phyloP scores from a whole-genome alignment of 92 coral and sea anemone genomes.

The Actinostola sp. region DNA sequence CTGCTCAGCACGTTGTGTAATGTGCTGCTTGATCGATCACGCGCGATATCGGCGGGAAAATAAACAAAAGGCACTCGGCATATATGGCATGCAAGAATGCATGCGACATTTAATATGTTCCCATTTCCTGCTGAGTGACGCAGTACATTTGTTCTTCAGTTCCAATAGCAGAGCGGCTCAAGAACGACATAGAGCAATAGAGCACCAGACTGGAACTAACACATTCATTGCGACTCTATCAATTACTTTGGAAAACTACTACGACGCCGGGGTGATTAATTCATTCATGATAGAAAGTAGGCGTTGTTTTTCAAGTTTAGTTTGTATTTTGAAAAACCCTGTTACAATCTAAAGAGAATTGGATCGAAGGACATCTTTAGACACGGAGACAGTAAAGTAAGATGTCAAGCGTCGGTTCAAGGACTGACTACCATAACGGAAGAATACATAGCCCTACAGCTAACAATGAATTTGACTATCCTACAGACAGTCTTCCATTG shows the following conservation, averaged over 20 bases:
- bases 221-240: neutral
- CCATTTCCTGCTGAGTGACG: conserved; percentile 39
- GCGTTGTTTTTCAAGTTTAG: conserved; percentile 4
- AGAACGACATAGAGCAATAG: neutral
- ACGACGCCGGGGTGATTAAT: neutral
- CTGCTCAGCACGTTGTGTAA: conserved; percentile 8
- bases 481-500: conserved; percentile 38
- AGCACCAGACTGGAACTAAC: conserved; percentile 35
- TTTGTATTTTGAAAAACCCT: too few relatives aligned
- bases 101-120: conserved; percentile 5
- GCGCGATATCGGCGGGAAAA: conserved; percentile 30
- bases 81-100: conserved; percentile 6
- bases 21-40: conserved; percentile 10
- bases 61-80: conserved; percentile 8
- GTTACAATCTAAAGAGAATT: neutral
- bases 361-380: neutral
- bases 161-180: conserved; percentile 5
- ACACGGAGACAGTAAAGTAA: neutral
- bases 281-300: conserved; percentile 2
- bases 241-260: conserved; percentile 11
- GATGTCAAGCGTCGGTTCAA: conserved; percentile 82
- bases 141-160: conserved; percentile 8
- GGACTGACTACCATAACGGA: conserved; percentile 65
- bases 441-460: conserved; percentile 27
- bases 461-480: conserved; percentile 35